Percentiles rank a stretch among this genome's conserved stretches.
phyloP scores from a whole-genome alignment of 2,888 invertebrate species.

The Galerucella nymphaeae region DNA sequence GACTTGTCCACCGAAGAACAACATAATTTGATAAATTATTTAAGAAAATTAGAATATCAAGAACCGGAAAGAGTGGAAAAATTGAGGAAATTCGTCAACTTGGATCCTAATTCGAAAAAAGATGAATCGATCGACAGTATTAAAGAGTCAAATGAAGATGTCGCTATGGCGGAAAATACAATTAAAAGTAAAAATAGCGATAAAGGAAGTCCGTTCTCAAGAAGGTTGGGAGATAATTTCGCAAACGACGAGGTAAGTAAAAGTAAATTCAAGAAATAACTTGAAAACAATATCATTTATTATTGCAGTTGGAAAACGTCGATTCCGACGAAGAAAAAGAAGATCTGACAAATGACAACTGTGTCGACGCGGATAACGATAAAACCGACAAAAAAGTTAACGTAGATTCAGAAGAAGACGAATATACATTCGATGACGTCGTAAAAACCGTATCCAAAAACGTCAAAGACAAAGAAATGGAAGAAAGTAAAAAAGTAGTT shows the following conservation, averaged over 20 bases:
- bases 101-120: constrained; percentile 59
- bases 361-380: constrained; percentile 53
- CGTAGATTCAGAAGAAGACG: constrained; percentile 78
- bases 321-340: constrained; percentile 45
- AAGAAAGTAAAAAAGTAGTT: constrained; percentile 58
- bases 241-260: constrained; percentile 44
- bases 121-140: constrained; percentile 57
- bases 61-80: constrained; percentile 83
- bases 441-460: constrained; percentile 81
- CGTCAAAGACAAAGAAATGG: constrained; percentile 74
- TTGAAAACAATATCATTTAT: too few relatives aligned
- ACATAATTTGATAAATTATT: constrained; percentile 82
- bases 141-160: constrained; percentile 55
- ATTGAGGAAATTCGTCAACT: constrained; percentile 79
- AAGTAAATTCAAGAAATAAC: too few relatives aligned
- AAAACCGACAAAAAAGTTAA: constrained; percentile 58
- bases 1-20: constrained; percentile 85
- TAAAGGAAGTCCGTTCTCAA: constrained; percentile 65
- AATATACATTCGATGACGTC: constrained; percentile 86
- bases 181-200: constrained; percentile 22
- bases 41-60: constrained; percentile 82
- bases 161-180: constrained; percentile 44
- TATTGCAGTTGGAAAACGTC: constrained; percentile 39
- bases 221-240: constrained; percentile 64
- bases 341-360: constrained; percentile 20